phyloP scores from a whole-genome alignment of 1,140 invertebrate species.

The Pseudomyrmex sp. region DNA sequence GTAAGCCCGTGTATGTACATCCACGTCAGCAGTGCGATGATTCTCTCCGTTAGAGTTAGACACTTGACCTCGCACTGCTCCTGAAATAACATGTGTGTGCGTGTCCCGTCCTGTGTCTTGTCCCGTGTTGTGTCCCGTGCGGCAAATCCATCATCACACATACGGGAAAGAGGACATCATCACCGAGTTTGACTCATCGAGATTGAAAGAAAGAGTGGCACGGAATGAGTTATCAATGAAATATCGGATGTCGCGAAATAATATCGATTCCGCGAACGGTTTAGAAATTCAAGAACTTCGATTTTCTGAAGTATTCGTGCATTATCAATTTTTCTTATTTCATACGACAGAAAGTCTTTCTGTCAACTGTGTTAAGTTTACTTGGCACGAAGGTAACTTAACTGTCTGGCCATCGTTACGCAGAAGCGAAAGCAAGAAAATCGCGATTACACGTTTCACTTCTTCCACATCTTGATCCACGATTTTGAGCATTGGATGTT shows the following conservation, averaged over 20 bases:
- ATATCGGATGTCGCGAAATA: constrained; percentile 37
- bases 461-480: background rate
- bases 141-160: constrained; percentile 35
- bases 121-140: background rate
- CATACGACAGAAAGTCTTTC: background rate
- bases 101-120: background rate
- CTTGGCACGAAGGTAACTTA: background rate
- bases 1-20: constrained; percentile 48
- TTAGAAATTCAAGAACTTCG: background rate
- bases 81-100: constrained; percentile 42
- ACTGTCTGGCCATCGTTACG: background rate
- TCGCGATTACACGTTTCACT: constrained; percentile 45
- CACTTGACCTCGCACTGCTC: constrained; percentile 53
- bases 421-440: constrained; percentile 44
- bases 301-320: background rate
- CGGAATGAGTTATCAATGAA: constrained; percentile 72
- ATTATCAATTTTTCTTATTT: background rate
- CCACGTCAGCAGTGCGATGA: constrained; percentile 47
- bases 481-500: constrained; percentile 3
- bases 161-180: background rate
- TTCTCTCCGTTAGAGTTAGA: constrained; percentile 59
- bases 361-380: background rate
- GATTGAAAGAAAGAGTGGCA: background rate
- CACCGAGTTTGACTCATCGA: constrained; percentile 26
- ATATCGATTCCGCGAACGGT: too few relatives aligned